These are phyloP conservation scores for Paracanthobrama guichenoti DNA, from an alignment of 2,113 vertebrate species.

Conservation along the genomic window DNA sequence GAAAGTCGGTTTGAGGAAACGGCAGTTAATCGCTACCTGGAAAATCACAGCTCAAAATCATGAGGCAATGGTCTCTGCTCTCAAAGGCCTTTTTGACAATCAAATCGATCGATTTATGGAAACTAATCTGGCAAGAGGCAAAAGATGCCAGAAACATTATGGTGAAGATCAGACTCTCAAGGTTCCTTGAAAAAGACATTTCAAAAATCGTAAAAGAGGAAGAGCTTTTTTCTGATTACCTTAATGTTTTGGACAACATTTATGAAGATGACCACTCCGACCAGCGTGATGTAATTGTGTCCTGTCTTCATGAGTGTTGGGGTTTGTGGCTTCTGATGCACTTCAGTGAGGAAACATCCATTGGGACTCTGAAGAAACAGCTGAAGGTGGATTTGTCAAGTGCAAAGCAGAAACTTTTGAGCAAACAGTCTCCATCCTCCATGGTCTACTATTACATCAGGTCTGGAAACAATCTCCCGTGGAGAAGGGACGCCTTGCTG, in stretches of 20 bases:
- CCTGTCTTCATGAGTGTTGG: slow-evolving; percentile 69
- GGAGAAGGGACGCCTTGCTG: slow-evolving; percentile 19
- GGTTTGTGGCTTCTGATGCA: slow-evolving; percentile 66
- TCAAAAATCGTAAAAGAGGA: slow-evolving; percentile 54
- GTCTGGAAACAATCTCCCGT: slow-evolving; percentile 58
- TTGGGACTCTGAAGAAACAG: not conserved
- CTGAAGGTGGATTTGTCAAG: slow-evolving; percentile 34
- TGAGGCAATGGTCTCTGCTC: not conserved
- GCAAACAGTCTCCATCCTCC: slow-evolving; percentile 54
- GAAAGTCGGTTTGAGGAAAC: not conserved
- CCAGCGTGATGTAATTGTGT: slow-evolving; percentile 50
- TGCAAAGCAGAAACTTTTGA: slow-evolving; percentile 48
- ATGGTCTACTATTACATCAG: slow-evolving; percentile 63
- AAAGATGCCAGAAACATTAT: slow-evolving; percentile 51
- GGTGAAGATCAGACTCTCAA: slow-evolving; percentile 31
- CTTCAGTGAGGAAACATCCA: slow-evolving; percentile 29
- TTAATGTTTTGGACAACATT: slow-evolving; percentile 35
- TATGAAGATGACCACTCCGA: slow-evolving; percentile 38
- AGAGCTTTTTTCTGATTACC: slow-evolving; percentile 62
- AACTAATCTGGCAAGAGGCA: not conserved
- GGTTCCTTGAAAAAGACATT: slow-evolving; percentile 48
- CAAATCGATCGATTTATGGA: not conserved
- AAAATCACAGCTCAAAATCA: not conserved
- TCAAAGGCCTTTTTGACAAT: not conserved
- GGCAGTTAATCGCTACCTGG: not conserved